These are phyloP conservation scores for Cephalotes varians DNA, from an alignment of 2,888 invertebrate genomes.

Conservation along the genomic window DNA sequence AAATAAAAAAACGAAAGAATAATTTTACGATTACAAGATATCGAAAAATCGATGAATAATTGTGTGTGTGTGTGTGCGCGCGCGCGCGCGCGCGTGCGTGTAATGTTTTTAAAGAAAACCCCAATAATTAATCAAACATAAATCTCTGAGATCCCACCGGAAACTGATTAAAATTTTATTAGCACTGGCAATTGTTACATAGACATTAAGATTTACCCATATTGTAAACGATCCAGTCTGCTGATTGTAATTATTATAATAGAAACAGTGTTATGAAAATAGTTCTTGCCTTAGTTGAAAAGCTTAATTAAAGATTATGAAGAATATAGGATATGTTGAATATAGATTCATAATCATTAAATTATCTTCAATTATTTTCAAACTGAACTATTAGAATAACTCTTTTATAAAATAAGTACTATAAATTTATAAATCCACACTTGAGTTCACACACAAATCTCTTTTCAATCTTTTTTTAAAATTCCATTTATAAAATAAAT, in stretches of 20 bases:
- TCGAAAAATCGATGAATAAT: constrained; percentile 24
- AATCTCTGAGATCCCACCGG: constrained; percentile 32
- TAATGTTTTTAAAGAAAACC: constrained; percentile 43
- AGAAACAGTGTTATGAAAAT: background rate
- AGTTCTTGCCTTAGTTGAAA: background rate
- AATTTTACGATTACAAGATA: background rate
- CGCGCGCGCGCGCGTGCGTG: too few relatives aligned
- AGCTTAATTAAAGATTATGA: background rate
- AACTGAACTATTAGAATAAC: background rate
- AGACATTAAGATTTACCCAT: background rate
- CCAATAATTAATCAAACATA: constrained; percentile 59
- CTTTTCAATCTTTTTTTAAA: background rate
- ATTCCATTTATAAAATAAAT: background rate
- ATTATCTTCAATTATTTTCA: background rate
- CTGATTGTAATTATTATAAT: background rate
- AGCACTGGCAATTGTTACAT: constrained; percentile 9
- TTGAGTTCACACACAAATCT: background rate
- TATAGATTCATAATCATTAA: background rate
- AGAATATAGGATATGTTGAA: background rate
- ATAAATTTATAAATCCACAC: background rate
- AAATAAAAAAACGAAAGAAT: background rate
- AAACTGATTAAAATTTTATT: constrained; percentile 36
- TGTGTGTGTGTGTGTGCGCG: too few relatives aligned
- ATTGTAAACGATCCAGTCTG: background rate
- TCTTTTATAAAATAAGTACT: background rate